A percentile compares a stretch with the other conserved stretches of the same genome.
These are phyloP conservation scores for Pelodiscus sinensis DNA, from an alignment of 2,113 vertebrate genomes.

Conservation along the genomic window DNA sequence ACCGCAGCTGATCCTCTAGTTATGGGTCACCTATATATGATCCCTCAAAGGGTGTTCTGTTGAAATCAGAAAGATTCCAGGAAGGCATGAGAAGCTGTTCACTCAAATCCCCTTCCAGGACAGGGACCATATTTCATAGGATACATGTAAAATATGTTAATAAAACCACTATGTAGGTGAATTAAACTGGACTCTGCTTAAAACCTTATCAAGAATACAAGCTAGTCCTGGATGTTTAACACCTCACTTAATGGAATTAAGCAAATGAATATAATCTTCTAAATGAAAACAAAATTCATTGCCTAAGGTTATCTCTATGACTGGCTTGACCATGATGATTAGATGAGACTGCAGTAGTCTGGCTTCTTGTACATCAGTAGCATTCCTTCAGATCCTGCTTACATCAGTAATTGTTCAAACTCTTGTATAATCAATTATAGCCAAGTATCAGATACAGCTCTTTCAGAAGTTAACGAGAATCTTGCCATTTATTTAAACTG, in stretches of 20 bases:
- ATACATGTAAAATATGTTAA: not conserved
- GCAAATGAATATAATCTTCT: not conserved
- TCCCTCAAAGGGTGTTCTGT: not conserved
- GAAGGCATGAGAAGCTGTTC: not conserved
- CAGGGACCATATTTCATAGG: not conserved
- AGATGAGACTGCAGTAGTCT: not conserved
- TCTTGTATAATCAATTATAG: not conserved
- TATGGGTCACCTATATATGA: too few relatives aligned
- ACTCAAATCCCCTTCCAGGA: not conserved
- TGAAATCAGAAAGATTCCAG: not conserved
- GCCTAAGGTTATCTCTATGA: not conserved
- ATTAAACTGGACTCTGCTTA: not conserved
- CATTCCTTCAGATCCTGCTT: too few relatives aligned
- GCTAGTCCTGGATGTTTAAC: not conserved
- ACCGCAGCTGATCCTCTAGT: too few relatives aligned
- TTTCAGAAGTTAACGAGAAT: not conserved
- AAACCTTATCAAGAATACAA: not conserved
- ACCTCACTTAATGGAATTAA: not conserved
- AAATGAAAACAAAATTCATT: not conserved
- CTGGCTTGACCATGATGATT: not conserved
- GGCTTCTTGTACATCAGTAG: not conserved
- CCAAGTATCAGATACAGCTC: not conserved
- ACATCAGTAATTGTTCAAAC: not conserved
- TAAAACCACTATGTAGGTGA: not conserved
- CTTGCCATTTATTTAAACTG: not conserved